Percentiles rank a stretch among this genome's conserved stretches.
These are phyloP conservation scores for Macroramphosus scolopax DNA, from an alignment of 2,797 vertebrate species.

Conservation along the genomic window DNA sequence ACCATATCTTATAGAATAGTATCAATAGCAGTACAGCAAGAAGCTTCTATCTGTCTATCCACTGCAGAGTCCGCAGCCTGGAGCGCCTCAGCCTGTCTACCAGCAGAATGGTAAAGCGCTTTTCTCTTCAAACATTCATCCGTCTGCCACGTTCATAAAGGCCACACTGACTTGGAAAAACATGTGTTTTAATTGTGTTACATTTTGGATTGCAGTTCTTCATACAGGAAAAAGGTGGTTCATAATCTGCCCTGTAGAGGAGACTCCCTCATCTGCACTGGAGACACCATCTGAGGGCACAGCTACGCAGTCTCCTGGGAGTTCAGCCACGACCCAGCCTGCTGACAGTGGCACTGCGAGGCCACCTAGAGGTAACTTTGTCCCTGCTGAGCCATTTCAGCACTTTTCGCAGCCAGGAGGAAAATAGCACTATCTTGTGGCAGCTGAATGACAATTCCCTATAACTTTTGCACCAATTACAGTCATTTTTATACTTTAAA, in stretches of 20 bases:
- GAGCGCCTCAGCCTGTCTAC: slow-evolving; percentile 84
- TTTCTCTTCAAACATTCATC: not conserved
- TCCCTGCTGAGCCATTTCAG: slow-evolving; percentile 10
- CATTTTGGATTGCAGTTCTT: slow-evolving; percentile 78
- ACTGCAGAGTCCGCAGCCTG: slow-evolving; percentile 78
- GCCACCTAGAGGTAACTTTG: slow-evolving; percentile 74
- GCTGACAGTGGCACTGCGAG: slow-evolving; percentile 65
- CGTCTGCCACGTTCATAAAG: not conserved
- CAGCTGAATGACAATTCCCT: slow-evolving; percentile 2
- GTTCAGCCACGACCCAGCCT: slow-evolving; percentile 59
- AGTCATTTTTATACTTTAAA: not conserved
- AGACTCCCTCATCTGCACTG: slow-evolving; percentile 80
- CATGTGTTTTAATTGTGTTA: not conserved
- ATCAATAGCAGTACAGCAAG: too few relatives aligned
- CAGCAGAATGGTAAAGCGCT: slow-evolving; percentile 91
- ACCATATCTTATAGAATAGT: too few relatives aligned
- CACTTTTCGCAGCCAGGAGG: too few relatives aligned
- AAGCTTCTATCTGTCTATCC: slow-evolving; percentile 18
- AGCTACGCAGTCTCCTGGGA: slow-evolving; percentile 64
- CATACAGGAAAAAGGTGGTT: slow-evolving; percentile 98
- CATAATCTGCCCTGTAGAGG: slow-evolving; percentile 96
- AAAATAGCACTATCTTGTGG: slow-evolving; percentile 29
- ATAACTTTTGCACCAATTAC: not conserved
- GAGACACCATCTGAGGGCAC: slow-evolving; percentile 78
- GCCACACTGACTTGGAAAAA: slow-evolving; percentile 1